Percentiles rank a stretch among this genome's conserved stretches.
phyloP scores from a whole-genome alignment of 1,140 invertebrate genomes.

The Eupristina koningsbergeri region DNA sequence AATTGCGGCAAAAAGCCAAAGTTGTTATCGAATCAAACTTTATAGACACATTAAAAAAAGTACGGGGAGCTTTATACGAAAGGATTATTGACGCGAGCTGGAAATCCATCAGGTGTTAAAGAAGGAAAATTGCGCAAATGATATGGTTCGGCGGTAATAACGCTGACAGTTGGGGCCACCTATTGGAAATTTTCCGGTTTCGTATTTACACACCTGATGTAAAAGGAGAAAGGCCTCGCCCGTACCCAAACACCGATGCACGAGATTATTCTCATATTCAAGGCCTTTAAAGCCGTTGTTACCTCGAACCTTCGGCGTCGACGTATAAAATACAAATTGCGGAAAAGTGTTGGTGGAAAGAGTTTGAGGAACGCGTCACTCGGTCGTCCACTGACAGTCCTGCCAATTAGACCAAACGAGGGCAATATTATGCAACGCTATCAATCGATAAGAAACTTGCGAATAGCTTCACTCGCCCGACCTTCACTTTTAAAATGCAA shows the following conservation, averaged over 20 bases:
- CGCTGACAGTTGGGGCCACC: no score
- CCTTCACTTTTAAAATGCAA: not conserved
- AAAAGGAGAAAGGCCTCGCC: not conserved
- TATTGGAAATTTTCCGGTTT: no score
- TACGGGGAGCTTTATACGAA: no score
- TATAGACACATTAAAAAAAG: no score
- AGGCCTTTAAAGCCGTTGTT: not conserved
- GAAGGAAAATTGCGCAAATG: no score
- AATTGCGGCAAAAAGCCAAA: no score
- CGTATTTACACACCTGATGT: no score
- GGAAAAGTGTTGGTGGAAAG: not conserved
- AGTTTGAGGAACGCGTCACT: not conserved
- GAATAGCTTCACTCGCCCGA: not conserved
- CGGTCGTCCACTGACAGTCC: not conserved
- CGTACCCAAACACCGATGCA: not conserved
- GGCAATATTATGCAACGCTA: not conserved
- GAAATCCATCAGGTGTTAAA: no score
- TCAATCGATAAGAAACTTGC: not conserved
- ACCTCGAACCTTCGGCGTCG: not conserved
- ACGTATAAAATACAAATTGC: not conserved
- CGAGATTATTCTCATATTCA: constrained; percentile 7
- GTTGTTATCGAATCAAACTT: no score
- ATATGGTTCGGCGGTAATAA: no score
- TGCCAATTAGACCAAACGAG: not conserved
- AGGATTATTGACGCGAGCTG: no score